A percentile compares a stretch with the other conserved stretches of the same genome.
Conservation (phyloP, 2,888 invertebrate species). For the Andrena minutula region DNA sequence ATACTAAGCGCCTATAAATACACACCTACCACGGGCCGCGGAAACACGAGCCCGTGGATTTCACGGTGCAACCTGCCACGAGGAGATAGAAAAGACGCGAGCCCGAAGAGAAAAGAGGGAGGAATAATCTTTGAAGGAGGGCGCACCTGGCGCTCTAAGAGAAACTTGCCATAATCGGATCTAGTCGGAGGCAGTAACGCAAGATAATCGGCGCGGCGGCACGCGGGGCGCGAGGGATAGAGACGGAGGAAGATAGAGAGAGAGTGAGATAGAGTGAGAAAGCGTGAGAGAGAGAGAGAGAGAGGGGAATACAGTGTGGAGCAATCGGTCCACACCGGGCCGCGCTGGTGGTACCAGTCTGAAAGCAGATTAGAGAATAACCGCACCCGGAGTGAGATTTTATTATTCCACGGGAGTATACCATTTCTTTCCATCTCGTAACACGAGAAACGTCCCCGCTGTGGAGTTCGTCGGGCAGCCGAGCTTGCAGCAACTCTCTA, state of each 20-base stretch:
- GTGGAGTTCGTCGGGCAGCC: slow-evolving; percentile 44
- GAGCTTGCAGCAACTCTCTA: slow-evolving; percentile 55
- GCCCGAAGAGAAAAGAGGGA: slow-evolving; percentile 42
- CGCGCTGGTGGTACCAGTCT: slow-evolving; percentile 28
- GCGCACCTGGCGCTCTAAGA: slow-evolving; percentile 58
- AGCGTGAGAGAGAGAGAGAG: not conserved
- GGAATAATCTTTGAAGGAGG: slow-evolving; percentile 55
- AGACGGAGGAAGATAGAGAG: not conserved
- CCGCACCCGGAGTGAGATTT: slow-evolving; percentile 51
- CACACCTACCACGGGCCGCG: slow-evolving; percentile 73
- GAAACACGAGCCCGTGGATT: slow-evolving; percentile 76
- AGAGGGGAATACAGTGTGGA: not conserved
- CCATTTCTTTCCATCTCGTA: slow-evolving; percentile 59
- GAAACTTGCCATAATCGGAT: slow-evolving; percentile 69
- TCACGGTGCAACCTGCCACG: slow-evolving; percentile 74
- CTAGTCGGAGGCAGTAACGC: slow-evolving; percentile 65
- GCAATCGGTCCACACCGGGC: slow-evolving; percentile 45
- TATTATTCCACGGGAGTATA: slow-evolving; percentile 49
- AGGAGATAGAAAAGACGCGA: slow-evolving; percentile 47
- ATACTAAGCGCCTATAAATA: slow-evolving; percentile 76
- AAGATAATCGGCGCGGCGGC: slow-evolving; percentile 61
- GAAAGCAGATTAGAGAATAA: slow-evolving; percentile 66
- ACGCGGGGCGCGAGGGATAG: slow-evolving; percentile 22
- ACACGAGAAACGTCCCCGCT: slow-evolving; percentile 70
- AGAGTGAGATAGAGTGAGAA: not conserved